Conservation (phyloP, 2,797 vertebrate species). For the Lophotriccus pileatus region DNA sequence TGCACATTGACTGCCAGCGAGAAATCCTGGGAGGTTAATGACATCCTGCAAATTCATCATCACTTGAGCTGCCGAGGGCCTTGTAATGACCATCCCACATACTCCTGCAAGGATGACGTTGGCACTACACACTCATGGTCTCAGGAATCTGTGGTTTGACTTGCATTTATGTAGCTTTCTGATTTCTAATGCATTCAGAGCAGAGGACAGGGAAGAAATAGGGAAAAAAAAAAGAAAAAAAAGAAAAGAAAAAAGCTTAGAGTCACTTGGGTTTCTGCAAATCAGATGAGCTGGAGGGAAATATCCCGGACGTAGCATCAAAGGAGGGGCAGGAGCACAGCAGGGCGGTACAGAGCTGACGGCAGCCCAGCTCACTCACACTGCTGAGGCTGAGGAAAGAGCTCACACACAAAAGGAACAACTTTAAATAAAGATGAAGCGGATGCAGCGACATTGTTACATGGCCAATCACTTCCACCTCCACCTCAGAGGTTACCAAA, state of each 20-base stretch:
- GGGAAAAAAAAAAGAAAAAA: fast-evolving
- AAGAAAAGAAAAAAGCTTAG: not conserved
- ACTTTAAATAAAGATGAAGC: constrained; percentile 59
- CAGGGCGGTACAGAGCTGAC: not conserved
- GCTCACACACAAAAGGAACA: constrained; percentile 11
- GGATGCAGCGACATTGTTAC: not conserved
- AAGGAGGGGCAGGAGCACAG: constrained; percentile 22
- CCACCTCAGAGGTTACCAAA: constrained; percentile 30
- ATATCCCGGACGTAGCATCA: not conserved
- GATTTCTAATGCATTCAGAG: not conserved
- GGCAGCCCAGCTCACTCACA: not conserved
- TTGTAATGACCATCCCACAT: not conserved
- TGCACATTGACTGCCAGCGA: not conserved
- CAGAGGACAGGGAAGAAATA: not conserved
- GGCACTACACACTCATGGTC: not conserved
- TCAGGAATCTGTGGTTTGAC: not conserved
- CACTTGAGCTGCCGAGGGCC: not conserved
- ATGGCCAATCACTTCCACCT: not conserved
- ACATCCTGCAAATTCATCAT: constrained; percentile 25
- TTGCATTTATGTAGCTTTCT: not conserved
- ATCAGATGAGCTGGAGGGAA: not conserved
- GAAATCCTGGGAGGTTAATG: constrained; percentile 17
- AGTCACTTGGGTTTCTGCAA: constrained; percentile 2
- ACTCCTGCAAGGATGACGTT: not conserved
- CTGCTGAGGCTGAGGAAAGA: not conserved